Percentiles rank a stretch among this genome's conserved stretches.
Evolutionary conservation across 2,797 vertebrate genomes (phyloP).

Genomic region (Sebastes cheni): DNA sequence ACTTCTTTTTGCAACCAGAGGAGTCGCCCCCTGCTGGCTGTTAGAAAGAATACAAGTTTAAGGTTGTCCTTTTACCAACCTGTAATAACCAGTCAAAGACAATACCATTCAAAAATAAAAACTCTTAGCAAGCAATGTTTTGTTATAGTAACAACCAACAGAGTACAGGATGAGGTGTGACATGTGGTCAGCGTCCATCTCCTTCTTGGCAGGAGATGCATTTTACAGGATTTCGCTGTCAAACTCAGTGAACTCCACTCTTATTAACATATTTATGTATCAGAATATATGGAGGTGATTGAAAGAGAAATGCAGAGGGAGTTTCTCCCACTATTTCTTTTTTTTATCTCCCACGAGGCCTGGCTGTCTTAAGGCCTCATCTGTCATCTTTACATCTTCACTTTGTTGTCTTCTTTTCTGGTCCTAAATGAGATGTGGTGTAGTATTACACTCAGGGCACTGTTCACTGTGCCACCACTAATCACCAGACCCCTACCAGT

Average conservation of each 20-base stretch:
- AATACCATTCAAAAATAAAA: not conserved
- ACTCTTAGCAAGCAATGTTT: not conserved
- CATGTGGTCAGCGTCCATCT: not conserved
- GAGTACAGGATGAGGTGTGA: not conserved
- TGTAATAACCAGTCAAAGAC: not conserved
- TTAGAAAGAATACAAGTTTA: not conserved
- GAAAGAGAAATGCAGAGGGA: constrained; percentile 8
- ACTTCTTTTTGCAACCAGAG: too few relatives aligned
- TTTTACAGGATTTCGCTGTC: not conserved
- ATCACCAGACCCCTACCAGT: constrained; percentile 67
- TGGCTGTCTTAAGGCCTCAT: constrained; percentile 31
- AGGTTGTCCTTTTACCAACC: not conserved
- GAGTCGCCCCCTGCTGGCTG: too few relatives aligned
- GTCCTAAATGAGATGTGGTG: constrained; percentile 50
- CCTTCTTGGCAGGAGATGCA: not conserved
- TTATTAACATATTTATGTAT: not conserved
- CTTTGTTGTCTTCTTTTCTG: constrained; percentile 50
- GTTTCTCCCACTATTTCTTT: not conserved
- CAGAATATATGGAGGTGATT: not conserved
- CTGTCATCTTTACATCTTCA: constrained; percentile 52
- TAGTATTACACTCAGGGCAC: constrained; percentile 48
- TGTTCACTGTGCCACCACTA: constrained; percentile 57
- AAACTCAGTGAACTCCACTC: not conserved
- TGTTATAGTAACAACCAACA: not conserved
- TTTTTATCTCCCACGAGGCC: constrained; percentile 2